Percentiles rank a stretch among this genome's conserved stretches.
Conservation (phyloP, 2,797 vertebrate genomes). For the Dipus sagitta region DNA sequence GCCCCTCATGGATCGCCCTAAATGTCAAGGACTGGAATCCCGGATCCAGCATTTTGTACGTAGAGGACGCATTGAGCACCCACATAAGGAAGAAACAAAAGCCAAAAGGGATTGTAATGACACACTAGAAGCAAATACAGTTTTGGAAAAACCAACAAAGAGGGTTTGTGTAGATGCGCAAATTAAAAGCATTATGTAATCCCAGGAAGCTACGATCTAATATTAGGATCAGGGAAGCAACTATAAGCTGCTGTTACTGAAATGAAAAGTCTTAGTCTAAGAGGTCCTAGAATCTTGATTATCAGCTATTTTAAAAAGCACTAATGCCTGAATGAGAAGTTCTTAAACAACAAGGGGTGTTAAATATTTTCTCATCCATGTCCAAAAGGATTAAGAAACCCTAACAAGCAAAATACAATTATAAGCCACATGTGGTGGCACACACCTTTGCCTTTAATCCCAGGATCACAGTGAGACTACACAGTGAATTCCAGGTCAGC, state of each 20-base stretch:
- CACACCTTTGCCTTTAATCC: too few relatives aligned
- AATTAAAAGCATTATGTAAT: conserved; percentile 66
- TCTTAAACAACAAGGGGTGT: conserved; percentile 5
- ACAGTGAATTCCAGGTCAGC: too few relatives aligned
- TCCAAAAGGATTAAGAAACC: conserved; percentile 17
- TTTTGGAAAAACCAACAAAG: conserved; percentile 81
- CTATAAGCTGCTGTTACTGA: neutral
- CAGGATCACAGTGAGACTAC: too few relatives aligned
- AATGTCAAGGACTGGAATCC: conserved; percentile 95
- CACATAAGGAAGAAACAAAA: conserved; percentile 80
- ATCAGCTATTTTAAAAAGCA: neutral
- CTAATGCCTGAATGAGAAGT: neutral
- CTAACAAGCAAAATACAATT: neutral
- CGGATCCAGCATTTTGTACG: conserved; percentile 94
- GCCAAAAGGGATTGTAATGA: conserved; percentile 71
- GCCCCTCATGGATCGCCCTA: conserved; percentile 92
- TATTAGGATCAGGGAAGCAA: conserved; percentile 23
- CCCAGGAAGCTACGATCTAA: neutral
- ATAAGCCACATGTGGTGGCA: neutral
- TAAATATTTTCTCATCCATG: conserved; percentile 30
- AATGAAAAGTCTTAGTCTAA: neutral
- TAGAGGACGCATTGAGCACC: conserved; percentile 89
- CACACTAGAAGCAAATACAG: neutral
- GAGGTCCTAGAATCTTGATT: conserved; percentile 1
- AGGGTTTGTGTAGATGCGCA: conserved; percentile 77